These are phyloP conservation scores for Mimas tiliae DNA, from an alignment of 2,888 invertebrate genomes.

Conservation along the genomic window DNA sequence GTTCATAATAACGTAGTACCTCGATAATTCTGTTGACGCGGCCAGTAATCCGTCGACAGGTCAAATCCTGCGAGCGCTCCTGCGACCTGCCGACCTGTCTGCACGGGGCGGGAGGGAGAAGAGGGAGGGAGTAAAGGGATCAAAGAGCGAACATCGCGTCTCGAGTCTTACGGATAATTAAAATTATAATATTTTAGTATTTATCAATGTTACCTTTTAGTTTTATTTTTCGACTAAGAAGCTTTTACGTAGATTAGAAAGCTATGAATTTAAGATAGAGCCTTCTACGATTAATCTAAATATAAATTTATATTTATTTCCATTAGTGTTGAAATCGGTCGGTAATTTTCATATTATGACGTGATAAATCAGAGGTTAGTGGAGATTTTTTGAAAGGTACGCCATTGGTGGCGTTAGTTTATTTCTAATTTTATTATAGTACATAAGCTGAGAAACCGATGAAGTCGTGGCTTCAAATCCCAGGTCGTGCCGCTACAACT, in stretches of 20 bases:
- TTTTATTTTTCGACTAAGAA: neutral
- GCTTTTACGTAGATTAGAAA: neutral
- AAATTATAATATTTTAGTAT: constrained; percentile 7
- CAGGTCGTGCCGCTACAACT: too few species aligned
- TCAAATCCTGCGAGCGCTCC: neutral
- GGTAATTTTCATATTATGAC: neutral
- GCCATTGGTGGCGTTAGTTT: too few species aligned
- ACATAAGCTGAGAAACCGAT: too few species aligned
- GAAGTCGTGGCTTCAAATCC: too few species aligned
- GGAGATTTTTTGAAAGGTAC: too few species aligned
- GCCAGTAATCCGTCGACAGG: neutral
- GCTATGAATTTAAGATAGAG: neutral
- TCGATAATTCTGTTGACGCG: neutral
- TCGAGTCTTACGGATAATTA: neutral
- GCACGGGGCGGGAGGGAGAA: neutral
- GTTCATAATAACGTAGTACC: neutral
- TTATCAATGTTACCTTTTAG: neutral
- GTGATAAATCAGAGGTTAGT: neutral
- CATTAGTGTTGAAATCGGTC: neutral
- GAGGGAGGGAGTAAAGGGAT: neutral
- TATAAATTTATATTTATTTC: neutral
- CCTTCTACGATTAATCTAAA: neutral
- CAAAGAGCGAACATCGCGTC: neutral
- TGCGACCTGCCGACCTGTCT: constrained; percentile 1
- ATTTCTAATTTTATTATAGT: too few species aligned